Conservation (phyloP, 1,140 invertebrate genomes). For the Leptopilina clavipes region DNA sequence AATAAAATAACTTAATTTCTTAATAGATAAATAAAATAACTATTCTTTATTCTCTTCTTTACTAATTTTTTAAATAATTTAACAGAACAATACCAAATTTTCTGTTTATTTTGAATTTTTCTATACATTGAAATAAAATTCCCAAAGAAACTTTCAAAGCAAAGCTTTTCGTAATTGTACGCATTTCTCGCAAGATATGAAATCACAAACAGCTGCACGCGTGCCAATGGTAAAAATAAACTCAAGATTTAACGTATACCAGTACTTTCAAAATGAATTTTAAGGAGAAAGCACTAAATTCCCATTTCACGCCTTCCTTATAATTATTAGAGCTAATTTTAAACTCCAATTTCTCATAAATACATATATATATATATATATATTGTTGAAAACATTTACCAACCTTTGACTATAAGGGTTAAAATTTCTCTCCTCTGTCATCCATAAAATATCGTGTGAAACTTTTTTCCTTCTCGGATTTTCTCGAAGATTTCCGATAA, state of each 20-base stretch:
- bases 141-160: neutral
- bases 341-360: too few relatives aligned
- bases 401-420: conserved; percentile 68
- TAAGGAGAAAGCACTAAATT: conserved; percentile 16
- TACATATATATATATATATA: too few relatives aligned
- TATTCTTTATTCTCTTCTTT: too few relatives aligned
- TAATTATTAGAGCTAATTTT: neutral
- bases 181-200: conserved; percentile 36
- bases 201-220: conserved; percentile 43
- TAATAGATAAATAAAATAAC: too few relatives aligned
- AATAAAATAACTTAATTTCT: too few relatives aligned
- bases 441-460: conserved; percentile 63
- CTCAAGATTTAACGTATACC: conserved; percentile 26
- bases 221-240: conserved; percentile 46
- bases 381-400: conserved; percentile 25
- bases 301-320: neutral
- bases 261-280: conserved; percentile 34
- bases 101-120: neutral
- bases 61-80: too few relatives aligned
- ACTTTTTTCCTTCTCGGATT: conserved; percentile 43
- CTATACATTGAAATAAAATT: neutral
- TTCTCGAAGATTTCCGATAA: conserved; percentile 36
- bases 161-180: neutral
- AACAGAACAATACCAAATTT: too few relatives aligned
- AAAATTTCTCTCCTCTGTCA: conserved; percentile 69